Evolutionary conservation across 2,888 invertebrate genomes (phyloP).

Genomic region (Clusia tigrina): DNA sequence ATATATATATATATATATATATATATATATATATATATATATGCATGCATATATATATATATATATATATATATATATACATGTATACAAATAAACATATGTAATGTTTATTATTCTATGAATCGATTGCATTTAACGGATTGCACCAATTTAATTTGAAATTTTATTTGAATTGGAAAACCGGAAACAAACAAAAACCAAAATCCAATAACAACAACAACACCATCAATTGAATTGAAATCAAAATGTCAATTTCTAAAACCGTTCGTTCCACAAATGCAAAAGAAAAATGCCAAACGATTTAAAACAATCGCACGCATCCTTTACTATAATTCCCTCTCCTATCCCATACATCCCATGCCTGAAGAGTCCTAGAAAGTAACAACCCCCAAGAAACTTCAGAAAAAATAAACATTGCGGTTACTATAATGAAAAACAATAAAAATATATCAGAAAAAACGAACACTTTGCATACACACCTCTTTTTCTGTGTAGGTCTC

Average conservation of each 20-base stretch:
- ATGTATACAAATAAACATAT: too few species aligned
- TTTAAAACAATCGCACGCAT: conserved; percentile 62
- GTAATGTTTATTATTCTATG: too few species aligned
- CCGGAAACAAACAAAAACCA: background rate
- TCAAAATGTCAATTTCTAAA: too few species aligned
- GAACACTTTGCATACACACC: too few species aligned
- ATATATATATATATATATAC: too few species aligned
- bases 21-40: too few species aligned
- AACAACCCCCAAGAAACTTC: conserved; percentile 20
- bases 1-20: too few species aligned
- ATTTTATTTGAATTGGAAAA: background rate
- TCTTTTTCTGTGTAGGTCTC: too few species aligned
- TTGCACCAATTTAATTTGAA: too few species aligned
- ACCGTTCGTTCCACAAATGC: conserved; percentile 45
- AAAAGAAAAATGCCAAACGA: conserved; percentile 62
- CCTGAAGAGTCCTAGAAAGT: conserved; percentile 48
- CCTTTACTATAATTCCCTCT: conserved; percentile 61
- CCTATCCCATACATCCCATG: conserved; percentile 56
- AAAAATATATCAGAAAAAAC: too few species aligned
- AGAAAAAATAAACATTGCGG: conserved; percentile 28
- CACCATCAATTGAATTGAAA: conserved; percentile 2
- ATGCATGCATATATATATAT: too few species aligned
- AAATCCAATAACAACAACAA: conserved; percentile 5
- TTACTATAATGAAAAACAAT: conserved; percentile 24
- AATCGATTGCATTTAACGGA: too few species aligned